A percentile compares a stretch with the other conserved stretches of the same genome.
phyloP scores from a whole-genome alignment of 2,113 vertebrate genomes.

The Anthoscopus minutus region DNA sequence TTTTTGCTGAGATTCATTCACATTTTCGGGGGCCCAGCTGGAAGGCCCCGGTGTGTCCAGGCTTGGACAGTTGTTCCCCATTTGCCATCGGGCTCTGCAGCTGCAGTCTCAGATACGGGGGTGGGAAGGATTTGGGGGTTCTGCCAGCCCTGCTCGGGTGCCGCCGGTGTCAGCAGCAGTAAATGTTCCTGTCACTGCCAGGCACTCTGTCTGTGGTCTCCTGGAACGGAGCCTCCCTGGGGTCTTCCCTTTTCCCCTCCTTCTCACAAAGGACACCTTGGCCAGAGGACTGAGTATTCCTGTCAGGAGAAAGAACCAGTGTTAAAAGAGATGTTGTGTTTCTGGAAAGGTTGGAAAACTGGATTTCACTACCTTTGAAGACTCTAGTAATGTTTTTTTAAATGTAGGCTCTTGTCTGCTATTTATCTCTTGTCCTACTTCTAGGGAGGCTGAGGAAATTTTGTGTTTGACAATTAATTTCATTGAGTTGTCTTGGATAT shows the following conservation, averaged over 20 bases:
- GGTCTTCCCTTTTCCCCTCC: background rate
- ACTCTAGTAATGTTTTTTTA: background rate
- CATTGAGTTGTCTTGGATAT: background rate
- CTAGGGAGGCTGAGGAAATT: background rate
- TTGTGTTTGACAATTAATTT: background rate
- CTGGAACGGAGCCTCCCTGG: background rate
- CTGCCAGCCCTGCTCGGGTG: background rate
- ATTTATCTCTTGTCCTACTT: background rate
- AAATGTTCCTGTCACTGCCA: rapidly evolving
- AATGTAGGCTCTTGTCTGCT: rapidly evolving
- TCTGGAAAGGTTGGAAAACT: background rate
- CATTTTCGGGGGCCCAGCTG: background rate
- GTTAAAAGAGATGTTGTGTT: background rate
- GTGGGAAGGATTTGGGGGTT: background rate
- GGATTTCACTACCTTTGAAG: background rate
- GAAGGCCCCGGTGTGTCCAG: rapidly evolving
- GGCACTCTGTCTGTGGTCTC: background rate
- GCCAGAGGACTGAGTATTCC: background rate
- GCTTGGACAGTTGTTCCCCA: rapidly evolving
- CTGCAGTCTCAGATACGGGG: rapidly evolving
- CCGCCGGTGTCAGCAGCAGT: rapidly evolving
- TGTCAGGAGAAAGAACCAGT: background rate
- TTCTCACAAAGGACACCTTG: background rate
- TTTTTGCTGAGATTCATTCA: rapidly evolving
- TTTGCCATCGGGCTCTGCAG: background rate